Conservation (phyloP, 2,888 invertebrate genomes). For the Heliconius hortense region DNA sequence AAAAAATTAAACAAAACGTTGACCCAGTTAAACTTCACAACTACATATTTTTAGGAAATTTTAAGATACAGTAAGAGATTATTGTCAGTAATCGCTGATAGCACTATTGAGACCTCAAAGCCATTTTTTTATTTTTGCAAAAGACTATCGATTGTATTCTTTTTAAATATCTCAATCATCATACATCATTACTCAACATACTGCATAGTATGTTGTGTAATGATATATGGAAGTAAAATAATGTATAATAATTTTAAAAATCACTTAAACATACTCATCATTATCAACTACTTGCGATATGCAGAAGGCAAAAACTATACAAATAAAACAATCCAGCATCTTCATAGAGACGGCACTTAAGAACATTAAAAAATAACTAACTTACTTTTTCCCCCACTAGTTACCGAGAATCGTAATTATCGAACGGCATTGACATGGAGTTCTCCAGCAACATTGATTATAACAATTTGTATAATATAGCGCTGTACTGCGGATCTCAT, state of each 20-base stretch:
- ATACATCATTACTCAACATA: not conserved
- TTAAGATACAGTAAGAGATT: too few species aligned
- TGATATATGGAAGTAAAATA: not conserved
- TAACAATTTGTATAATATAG: not conserved
- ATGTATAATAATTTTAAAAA: not conserved
- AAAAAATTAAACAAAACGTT: too few species aligned
- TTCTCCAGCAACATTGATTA: conserved; percentile 4
- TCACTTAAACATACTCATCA: not conserved
- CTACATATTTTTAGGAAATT: too few species aligned
- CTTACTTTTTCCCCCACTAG: conserved; percentile 7
- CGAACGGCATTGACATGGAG: conserved; percentile 15
- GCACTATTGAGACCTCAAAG: too few species aligned
- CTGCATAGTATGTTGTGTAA: too few species aligned
- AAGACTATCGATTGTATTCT: too few species aligned
- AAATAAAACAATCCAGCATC: not conserved
- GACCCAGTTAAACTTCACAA: too few species aligned
- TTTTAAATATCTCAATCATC: too few species aligned
- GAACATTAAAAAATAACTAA: not conserved
- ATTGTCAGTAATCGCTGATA: too few species aligned
- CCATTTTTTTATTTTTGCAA: too few species aligned
- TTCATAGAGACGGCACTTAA: not conserved
- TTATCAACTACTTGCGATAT: not conserved
- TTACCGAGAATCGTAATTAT: conserved; percentile 13
- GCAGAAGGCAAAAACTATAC: not conserved
- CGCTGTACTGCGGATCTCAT: not conserved